phyloP scores from a whole-genome alignment of 2,113 vertebrate genomes.

The Ageneiosus marmoratus region DNA sequence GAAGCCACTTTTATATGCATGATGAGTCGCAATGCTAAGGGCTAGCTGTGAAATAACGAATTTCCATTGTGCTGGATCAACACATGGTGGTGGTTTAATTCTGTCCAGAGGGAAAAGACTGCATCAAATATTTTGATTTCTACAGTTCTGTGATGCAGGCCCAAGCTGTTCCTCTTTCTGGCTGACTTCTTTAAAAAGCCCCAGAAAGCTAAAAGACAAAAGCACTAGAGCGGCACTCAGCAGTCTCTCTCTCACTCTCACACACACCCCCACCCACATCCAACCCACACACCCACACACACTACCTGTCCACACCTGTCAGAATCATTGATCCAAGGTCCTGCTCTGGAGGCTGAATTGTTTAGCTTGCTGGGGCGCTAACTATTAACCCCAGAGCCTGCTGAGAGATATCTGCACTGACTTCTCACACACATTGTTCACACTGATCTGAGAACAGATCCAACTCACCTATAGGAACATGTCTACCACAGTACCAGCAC shows the following conservation, averaged over 20 bases:
- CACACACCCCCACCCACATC: too few relatives aligned
- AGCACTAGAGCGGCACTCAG: conserved; percentile 11
- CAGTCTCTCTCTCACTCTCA: too few relatives aligned
- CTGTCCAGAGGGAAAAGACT: neutral
- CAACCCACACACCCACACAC: neutral
- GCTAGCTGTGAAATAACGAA: conserved; percentile 2
- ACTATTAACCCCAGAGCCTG: conserved; percentile 45
- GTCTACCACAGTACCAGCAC: neutral
- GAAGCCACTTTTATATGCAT: conserved; percentile 9
- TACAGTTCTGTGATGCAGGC: conserved; percentile 8
- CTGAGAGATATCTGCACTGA: conserved; percentile 39
- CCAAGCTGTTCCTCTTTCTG: neutral
- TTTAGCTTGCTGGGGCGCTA: conserved; percentile 38
- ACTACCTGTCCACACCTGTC: conserved; percentile 48
- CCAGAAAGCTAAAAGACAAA: conserved; percentile 20
- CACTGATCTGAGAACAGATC: conserved; percentile 34
- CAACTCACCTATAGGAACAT: conserved; percentile 3
- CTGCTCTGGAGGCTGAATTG: conserved; percentile 40
- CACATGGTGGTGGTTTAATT: conserved; percentile 26
- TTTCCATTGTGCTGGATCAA: neutral
- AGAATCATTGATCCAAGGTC: conserved; percentile 45
- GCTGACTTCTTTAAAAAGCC: conserved; percentile 2
- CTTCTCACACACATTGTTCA: conserved; percentile 25
- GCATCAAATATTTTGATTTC: conserved; percentile 27
- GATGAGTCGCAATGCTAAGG: neutral